Conservation (phyloP, 2,888 invertebrate genomes). For the Malthinus flaveolus region DNA sequence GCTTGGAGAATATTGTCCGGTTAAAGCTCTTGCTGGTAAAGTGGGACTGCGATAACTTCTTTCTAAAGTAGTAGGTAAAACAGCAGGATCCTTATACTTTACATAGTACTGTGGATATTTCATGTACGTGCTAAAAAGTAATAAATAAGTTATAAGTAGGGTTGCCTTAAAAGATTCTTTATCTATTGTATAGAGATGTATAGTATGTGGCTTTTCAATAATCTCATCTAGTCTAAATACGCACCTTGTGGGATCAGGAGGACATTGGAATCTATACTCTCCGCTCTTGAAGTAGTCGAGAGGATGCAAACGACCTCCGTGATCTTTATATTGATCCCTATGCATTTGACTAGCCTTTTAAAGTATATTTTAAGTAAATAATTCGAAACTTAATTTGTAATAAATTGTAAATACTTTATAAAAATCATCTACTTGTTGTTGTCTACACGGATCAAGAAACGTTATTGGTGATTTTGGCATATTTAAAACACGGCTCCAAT, state of each 20-base stretch:
- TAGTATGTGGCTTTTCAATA: neutral
- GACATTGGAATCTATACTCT: constrained; percentile 60
- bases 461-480: constrained; percentile 49
- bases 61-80: constrained; percentile 58
- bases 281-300: constrained; percentile 60
- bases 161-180: neutral
- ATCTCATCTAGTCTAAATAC: neutral
- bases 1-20: constrained; percentile 59
- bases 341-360: constrained; percentile 61
- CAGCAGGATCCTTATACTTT: constrained; percentile 62
- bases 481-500: constrained; percentile 44
- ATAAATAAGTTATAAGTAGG: neutral
- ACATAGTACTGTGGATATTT: constrained; percentile 61
- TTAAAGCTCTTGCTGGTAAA: constrained; percentile 61
- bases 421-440: constrained; percentile 55
- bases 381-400: neutral
- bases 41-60: constrained; percentile 58
- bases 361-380: too few species aligned
- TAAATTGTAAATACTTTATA: constrained; percentile 47
- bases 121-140: constrained; percentile 57
- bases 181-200: neutral
- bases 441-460: constrained; percentile 51
- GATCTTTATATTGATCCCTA: constrained; percentile 65
- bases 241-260: constrained; percentile 59
- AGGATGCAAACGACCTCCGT: constrained; percentile 61